Evolutionary conservation across 92 coral and sea anemone genomes (phyloP), one percentile per base, ranked within the genome.

Genomic region (Epizoanthus illoricatus): DNA sequence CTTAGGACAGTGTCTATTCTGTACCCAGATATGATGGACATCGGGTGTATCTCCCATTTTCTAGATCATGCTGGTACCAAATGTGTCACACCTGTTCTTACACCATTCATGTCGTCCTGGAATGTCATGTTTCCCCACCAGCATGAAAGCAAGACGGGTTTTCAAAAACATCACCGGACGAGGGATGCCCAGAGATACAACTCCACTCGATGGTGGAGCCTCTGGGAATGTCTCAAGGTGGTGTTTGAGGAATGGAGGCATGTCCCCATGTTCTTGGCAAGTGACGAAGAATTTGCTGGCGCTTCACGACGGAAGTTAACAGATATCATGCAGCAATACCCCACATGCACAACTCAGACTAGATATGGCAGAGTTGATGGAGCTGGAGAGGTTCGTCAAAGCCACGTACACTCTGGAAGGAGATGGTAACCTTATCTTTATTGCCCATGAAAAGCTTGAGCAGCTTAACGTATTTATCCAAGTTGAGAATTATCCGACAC

Each of bases 361-460:
- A 73, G 83, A 87, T 83, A 24, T 81, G 75, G 78, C 90, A 47
- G 90, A n/a, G 20, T 28, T 80, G 85, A 71, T 86, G 79, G 89
- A 86, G 54, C 55, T 80, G 80, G 89, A 43, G 85, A 81, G 65
- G 79, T 86, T 80, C 65, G 89, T 86, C 12, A 86, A 86, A 78
- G 88, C 84, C 24, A 83, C 71, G 11, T 75, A 84, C 65, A 74
- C 74, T 52, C 62, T 84, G 49, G 83, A 84, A 65, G 83, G 87
- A 49, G 81, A 86, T 80, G 89, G 85, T 17, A n/a, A 13, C 80
- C 81, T 86, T 59, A 85, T 71, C 67, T 79, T 80, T 49, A 80
- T 73, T 80, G 71, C 74, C 57, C 58, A 75, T 84, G 71, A 84
- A n/a, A 43, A 73, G 71, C 52, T 84, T 33, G 23, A 64, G 65